Percentiles rank a stretch among this genome's conserved stretches.
These are phyloP conservation scores for Arizona elegans DNA, from an alignment of 2,113 vertebrate genomes.

Conservation along the genomic window DNA sequence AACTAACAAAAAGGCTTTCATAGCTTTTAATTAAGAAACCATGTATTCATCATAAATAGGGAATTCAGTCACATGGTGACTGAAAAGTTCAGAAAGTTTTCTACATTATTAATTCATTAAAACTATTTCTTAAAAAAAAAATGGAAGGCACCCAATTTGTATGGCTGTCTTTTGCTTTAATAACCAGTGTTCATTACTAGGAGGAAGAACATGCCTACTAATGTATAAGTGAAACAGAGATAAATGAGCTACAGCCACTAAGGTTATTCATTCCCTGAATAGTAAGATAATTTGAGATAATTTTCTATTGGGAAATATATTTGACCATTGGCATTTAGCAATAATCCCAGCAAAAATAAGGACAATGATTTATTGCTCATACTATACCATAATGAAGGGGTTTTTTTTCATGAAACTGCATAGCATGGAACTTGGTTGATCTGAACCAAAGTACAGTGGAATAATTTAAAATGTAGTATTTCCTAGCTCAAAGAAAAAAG, in stretches of 20 bases:
- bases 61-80: fast-evolving
- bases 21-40: conserved; percentile 1
- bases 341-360: too few species aligned
- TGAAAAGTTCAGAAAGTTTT: conserved; percentile 5
- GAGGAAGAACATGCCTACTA: neutral
- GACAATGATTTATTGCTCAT: neutral
- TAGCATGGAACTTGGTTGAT: neutral
- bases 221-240: neutral
- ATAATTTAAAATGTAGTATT: neutral
- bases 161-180: conserved; percentile 2
- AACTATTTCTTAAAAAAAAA: conserved; percentile 24
- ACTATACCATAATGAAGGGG: neutral
- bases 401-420: fast-evolving
- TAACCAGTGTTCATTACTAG: neutral
- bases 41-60: neutral
- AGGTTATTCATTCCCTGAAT: neutral
- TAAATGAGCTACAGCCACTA: neutral
- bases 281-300: conserved; percentile 10
- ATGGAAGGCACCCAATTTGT: neutral
- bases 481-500: too few species aligned
- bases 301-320: neutral
- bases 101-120: neutral
- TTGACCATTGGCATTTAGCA: too few species aligned
- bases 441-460: neutral
- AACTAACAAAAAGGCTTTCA: conserved; percentile 7